These are phyloP conservation scores for Myrmecobius fasciatus DNA, from an alignment of 2,113 vertebrate genomes.

Conservation along the genomic window DNA sequence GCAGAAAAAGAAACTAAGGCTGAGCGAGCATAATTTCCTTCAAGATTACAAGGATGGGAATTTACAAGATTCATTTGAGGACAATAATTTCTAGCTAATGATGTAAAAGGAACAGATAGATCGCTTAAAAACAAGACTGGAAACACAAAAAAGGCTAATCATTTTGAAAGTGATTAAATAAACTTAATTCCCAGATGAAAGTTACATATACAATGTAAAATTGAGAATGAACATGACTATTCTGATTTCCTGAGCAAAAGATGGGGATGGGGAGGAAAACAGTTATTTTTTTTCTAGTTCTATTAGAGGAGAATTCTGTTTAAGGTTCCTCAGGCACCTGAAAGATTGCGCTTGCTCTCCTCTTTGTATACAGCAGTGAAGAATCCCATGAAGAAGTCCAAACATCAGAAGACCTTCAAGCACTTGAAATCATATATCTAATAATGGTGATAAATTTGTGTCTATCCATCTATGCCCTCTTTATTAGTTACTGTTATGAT, in stretches of 20 bases:
- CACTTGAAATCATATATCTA: not conserved
- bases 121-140: not conserved
- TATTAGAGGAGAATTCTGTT: not conserved
- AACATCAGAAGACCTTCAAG: not conserved
- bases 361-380: not conserved
- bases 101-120: not conserved
- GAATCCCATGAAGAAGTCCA: not conserved
- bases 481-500: not conserved
- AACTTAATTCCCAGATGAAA: not conserved
- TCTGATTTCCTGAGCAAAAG: not conserved
- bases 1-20: not conserved
- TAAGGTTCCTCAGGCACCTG: not conserved
- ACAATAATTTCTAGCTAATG: not conserved
- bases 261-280: not conserved
- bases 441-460: not conserved
- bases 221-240: not conserved
- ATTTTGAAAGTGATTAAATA: not conserved
- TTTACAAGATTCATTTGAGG: not conserved
- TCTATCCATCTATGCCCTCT: not conserved
- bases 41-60: not conserved
- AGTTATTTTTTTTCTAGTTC: not conserved
- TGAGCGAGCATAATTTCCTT: not conserved
- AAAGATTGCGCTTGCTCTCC: not conserved
- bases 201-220: not conserved
- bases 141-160: not conserved